These are phyloP conservation scores for Eristalis intricaria DNA, from an alignment of 2,888 invertebrate species.

Conservation along the genomic window DNA sequence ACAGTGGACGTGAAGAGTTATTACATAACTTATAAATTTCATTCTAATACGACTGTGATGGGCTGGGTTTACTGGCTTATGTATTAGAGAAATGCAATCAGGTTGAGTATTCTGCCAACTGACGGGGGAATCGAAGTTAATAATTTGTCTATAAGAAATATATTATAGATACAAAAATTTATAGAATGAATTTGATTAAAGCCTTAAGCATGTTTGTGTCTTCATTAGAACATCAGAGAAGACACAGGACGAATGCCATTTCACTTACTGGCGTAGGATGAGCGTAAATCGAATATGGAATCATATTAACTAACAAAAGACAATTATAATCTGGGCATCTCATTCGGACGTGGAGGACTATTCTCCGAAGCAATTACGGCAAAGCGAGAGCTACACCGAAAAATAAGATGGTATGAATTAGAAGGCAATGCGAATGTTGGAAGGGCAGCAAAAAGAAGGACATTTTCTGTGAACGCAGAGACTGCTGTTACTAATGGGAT, in stretches of 20 bases:
- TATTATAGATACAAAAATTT: too few species aligned
- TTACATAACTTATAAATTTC: neutral
- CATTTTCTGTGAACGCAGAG: neutral
- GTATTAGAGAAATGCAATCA: too few species aligned
- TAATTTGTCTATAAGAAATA: neutral
- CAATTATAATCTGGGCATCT: constrained; percentile 8
- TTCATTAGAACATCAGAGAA: neutral
- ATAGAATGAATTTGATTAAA: neutral
- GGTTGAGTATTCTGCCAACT: neutral
- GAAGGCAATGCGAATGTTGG: neutral
- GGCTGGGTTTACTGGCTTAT: neutral
- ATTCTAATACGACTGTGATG: neutral
- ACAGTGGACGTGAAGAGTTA: neutral
- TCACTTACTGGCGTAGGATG: neutral
- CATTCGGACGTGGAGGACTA: neutral
- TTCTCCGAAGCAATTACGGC: neutral
- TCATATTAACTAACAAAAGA: constrained; percentile 7
- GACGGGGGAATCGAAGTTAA: neutral
- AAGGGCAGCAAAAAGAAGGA: neutral
- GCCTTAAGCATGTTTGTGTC: neutral
- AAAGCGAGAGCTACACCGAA: constrained; percentile 6
- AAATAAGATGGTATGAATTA: neutral
- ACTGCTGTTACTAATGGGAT: constrained; percentile 32
- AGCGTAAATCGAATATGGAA: constrained; percentile 1
- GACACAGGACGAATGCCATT: neutral